Percentiles rank a stretch among this genome's conserved stretches.
Conservation (phyloP, 2,888 invertebrate species). For the Machimus atricapillus region DNA sequence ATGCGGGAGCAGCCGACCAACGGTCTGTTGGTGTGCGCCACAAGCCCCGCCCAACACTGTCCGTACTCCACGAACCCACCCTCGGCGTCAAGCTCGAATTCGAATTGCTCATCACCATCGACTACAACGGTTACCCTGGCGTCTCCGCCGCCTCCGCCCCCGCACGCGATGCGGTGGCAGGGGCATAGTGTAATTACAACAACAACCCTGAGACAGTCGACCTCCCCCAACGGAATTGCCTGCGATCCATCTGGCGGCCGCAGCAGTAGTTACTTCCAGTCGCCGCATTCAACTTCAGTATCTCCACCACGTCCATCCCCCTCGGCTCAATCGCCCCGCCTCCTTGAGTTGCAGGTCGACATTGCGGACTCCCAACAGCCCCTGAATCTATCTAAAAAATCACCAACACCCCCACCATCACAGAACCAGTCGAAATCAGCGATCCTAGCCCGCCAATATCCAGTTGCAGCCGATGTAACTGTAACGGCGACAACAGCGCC, state of each 20-base stretch:
- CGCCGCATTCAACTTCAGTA: constrained; percentile 63
- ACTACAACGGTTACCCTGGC: constrained; percentile 53
- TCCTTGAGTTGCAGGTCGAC: constrained; percentile 81
- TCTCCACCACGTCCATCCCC: constrained; percentile 62
- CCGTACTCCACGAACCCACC: constrained; percentile 52
- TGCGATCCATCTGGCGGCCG: constrained; percentile 57
- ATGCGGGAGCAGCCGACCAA: constrained; percentile 70
- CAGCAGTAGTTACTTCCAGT: constrained; percentile 62
- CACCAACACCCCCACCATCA: constrained; percentile 76
- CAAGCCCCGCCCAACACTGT: constrained; percentile 33
- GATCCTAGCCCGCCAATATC: constrained; percentile 56
- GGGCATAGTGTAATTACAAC: constrained; percentile 71
- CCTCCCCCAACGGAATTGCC: constrained; percentile 59
- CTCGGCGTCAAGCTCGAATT: constrained; percentile 52
- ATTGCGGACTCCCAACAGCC: constrained; percentile 84
- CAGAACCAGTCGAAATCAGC: constrained; percentile 44
- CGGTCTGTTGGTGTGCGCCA: constrained; percentile 50
- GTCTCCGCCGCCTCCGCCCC: constrained; percentile 57
- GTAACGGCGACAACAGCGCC: constrained; percentile 56
- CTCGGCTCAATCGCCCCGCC: constrained; percentile 61
- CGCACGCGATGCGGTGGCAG: constrained; percentile 57
- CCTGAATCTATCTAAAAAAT: constrained; percentile 87
- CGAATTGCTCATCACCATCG: constrained; percentile 58
- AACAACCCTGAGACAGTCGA: constrained; percentile 63
- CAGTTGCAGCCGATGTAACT: constrained; percentile 60